Conservation (phyloP, 2,888 invertebrate genomes). For the Drosophila emarginata region DNA sequence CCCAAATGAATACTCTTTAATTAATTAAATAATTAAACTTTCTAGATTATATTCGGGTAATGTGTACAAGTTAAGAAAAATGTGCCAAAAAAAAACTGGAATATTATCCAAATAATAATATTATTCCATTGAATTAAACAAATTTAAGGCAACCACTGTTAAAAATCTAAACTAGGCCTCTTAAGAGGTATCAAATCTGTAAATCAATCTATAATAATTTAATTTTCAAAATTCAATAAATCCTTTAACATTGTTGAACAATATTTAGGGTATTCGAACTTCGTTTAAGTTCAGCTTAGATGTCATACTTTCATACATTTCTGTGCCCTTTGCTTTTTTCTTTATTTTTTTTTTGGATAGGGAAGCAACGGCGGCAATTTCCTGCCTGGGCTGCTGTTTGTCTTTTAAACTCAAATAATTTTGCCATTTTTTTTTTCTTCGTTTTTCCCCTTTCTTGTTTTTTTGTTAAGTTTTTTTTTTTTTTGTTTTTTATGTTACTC, state of each 20-base stretch:
- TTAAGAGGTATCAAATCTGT: no score
- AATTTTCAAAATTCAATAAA: not conserved
- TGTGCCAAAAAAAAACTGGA: no score
- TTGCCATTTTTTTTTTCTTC: conserved; percentile 51
- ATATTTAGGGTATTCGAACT: not conserved
- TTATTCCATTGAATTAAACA: no score
- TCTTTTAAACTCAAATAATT: conserved; percentile 78
- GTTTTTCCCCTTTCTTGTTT: conserved; percentile 7
- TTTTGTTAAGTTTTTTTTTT: conserved; percentile 3
- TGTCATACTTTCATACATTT: not conserved
- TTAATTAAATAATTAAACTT: no score
- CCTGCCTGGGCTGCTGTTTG: conserved; percentile 75
- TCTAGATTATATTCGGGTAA: no score
- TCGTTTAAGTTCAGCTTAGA: not conserved
- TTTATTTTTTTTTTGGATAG: conserved; percentile 1
- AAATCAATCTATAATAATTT: not conserved
- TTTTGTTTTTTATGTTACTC: conserved; percentile 38
- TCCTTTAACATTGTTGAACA: not conserved
- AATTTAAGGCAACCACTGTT: no score
- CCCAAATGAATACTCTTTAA: no score
- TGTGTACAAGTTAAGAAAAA: no score
- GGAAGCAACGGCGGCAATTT: conserved; percentile 65
- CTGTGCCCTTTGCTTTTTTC: not conserved
- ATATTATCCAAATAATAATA: no score
- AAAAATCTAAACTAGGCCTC: not conserved